Evolutionary conservation across 2,888 invertebrate species (phyloP), one percentile per base, ranked within the genome.

Genomic region (Tachina fera): DNA sequence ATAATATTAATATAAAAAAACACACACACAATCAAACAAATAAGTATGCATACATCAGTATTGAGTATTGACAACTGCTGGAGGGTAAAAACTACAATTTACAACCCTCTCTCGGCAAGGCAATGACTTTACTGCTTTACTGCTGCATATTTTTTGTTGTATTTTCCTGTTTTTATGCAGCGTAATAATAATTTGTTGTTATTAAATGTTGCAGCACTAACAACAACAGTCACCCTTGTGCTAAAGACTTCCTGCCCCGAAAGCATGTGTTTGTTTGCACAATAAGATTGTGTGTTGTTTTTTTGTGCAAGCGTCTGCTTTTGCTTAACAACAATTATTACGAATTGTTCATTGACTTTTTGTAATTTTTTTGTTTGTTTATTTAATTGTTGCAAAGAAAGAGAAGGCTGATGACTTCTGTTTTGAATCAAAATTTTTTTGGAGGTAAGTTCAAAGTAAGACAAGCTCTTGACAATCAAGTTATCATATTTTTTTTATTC

Each of bases 131-230:
- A 31, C 6, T 31, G 31, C 2, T 31, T 31, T 31, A 31, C 10
- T 14, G 14, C 10, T 71, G 63, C 31, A 10, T 41, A 11, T 31
- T 4, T 6, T 39, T 41, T 68, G 2, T 39, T 58, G 11, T 56
- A 1, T 60, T 68, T 16, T 45, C 14, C 16, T 78, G 49, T 70
- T 41, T n/a, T 56, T 68, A n/a, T 58, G 58, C 31, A 51, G 61
- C 31, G 51, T 31, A 45, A 78, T 53, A 78, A 78, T 61, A 70
- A 67, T 77, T 63, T 79, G 63, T 63, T 78, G 70, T 31, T 56
- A 63, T 45, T 79, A 71, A 71, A 71, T 71, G 61, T 71, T 71
- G 39, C 47, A 53, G 68, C 79, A 71, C 56, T 63, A 71, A 16
- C 47, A 71, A 16, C 47, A 53, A 53, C 71, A 63, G 71, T 39